These are phyloP conservation scores for Coryphaenoides rupestris DNA, from an alignment of 2,113 vertebrate species.

Conservation along the genomic window DNA sequence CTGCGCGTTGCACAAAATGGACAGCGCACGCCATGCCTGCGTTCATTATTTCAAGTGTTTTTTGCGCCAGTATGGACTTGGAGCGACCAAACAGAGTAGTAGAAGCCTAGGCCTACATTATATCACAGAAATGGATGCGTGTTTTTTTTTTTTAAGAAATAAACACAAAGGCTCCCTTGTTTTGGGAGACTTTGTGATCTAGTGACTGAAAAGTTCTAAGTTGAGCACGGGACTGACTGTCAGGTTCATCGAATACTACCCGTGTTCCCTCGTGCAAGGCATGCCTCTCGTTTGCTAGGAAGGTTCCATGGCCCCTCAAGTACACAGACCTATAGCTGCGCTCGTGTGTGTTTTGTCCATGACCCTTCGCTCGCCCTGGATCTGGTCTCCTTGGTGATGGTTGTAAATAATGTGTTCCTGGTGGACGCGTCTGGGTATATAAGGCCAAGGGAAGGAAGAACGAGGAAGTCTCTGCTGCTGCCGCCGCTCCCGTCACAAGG, in stretches of 20 bases:
- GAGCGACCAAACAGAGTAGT: background rate
- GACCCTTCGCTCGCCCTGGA: background rate
- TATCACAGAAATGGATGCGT: no score
- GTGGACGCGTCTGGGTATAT: background rate
- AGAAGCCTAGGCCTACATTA: no score
- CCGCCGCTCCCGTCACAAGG: conserved; percentile 18
- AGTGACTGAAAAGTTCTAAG: no score
- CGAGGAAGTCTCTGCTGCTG: conserved; percentile 20
- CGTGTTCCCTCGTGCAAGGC: no score
- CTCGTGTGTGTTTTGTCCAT: background rate
- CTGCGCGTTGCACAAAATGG: background rate
- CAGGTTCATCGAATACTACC: no score
- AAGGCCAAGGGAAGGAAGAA: conserved; percentile 17
- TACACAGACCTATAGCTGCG: background rate
- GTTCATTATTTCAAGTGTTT: background rate
- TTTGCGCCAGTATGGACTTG: background rate
- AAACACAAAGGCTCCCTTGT: no score
- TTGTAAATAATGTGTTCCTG: conserved; percentile 2
- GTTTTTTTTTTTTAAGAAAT: no score
- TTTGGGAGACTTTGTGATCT: no score
- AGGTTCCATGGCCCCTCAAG: background rate
- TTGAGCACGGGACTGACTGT: no score
- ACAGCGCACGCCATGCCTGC: background rate
- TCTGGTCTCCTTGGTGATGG: background rate
- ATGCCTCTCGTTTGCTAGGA: background rate